phyloP scores from a whole-genome alignment of 2,888 invertebrate genomes.

The Helicoverpa assulta region DNA sequence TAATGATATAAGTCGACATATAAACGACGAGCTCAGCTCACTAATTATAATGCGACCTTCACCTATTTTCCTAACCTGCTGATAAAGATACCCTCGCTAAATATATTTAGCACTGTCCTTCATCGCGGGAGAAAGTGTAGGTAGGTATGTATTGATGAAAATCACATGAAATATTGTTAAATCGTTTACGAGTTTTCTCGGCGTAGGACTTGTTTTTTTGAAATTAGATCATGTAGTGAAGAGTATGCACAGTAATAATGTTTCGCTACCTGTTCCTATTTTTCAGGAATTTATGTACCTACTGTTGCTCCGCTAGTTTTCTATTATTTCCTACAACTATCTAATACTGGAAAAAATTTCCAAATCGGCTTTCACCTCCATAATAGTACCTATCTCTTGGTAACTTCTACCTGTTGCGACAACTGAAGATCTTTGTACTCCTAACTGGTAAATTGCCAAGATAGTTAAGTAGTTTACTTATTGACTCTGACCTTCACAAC shows the following conservation, averaged over 20 bases:
- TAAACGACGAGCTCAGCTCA: background rate
- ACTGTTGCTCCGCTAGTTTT: too few relatives aligned
- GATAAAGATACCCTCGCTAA: background rate
- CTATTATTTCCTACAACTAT: background rate
- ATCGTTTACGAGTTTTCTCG: too few relatives aligned
- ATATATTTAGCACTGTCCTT: constrained; percentile 7
- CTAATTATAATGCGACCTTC: constrained; percentile 36
- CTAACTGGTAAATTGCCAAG: constrained; percentile 30
- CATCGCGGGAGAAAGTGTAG: background rate
- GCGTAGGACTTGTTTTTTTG: too few relatives aligned
- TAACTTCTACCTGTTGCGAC: constrained; percentile 30
- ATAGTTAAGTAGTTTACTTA: constrained; percentile 13
- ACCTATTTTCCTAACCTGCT: constrained; percentile 18
- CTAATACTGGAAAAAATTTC: background rate
- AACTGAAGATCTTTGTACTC: constrained; percentile 17
- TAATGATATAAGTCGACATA: background rate
- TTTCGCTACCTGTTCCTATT: too few relatives aligned
- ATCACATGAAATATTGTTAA: too few relatives aligned
- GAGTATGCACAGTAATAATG: too few relatives aligned
- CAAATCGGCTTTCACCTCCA: background rate
- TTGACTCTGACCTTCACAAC: constrained; percentile 27
- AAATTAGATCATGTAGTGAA: too few relatives aligned
- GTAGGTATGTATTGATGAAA: too few relatives aligned
- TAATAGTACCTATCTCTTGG: background rate
- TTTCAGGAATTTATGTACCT: too few relatives aligned